Evolutionary conservation across 2,888 invertebrate genomes (phyloP), one percentile per base, ranked within the genome.

Genomic region (Sceliomorpha sp.): DNA sequence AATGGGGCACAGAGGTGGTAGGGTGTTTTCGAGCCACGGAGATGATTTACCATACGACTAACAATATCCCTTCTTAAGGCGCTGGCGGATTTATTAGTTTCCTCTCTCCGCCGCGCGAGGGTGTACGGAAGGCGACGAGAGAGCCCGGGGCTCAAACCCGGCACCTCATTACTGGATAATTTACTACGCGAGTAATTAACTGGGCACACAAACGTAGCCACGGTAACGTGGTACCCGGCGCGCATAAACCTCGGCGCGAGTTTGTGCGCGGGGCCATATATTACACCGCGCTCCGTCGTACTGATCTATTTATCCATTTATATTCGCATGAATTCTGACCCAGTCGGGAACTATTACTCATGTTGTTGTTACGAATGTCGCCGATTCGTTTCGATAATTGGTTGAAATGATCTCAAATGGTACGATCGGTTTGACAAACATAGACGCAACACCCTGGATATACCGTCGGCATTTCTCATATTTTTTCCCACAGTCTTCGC

Each of bases 91-190:
- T 85, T 85, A 85, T 85, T 83, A 80, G 84, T 84, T 80, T 80
- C 78, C 77, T 78, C 69, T 76, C 74, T 75, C 67, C 69, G 64
- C 71, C 40, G 51, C 60, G 71, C 58, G 73, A 74, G 76, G 67
- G 74, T 74, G 76, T 60, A 73, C 73, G 73, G 53, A 72, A 73
- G 75, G 74, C 60, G 63, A 59, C 51, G 24, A 66, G 72, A 62
- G 63, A 66, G 83, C 85, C 76, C 72, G 75, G 56, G 85, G 85
- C 85, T 74, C 73, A 73, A 77, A 74, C 79, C 85, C 85, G 84
- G 85, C 86, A 86, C 86, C 86, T 86, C 86, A 86, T 86, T 86
- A 86, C 81, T 80, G 73, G 84, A 86, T 86, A 85, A 86, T 86
- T 86, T 86, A 86, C 86, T 83, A 84, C 86, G 78, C 81, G 83